A percentile compares a stretch with the other conserved stretches of the same genome.
phyloP scores from a whole-genome alignment of 2,888 invertebrate genomes.

The Cataglyphis cursor region DNA sequence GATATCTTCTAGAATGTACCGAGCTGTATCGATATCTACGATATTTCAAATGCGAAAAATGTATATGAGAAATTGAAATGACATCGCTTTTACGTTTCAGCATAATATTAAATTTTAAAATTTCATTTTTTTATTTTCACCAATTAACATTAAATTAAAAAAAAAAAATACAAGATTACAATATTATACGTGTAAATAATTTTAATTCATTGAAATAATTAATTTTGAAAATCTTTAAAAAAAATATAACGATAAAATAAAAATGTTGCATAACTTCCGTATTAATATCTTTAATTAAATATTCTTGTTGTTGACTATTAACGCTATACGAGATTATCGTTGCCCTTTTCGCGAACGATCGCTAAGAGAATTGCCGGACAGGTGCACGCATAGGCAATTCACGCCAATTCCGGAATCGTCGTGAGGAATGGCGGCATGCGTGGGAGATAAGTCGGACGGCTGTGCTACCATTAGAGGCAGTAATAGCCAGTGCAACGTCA shows the following conservation, averaged over 20 bases:
- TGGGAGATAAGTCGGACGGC: slow-evolving; percentile 50
- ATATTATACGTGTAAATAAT: background rate
- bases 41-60: background rate
- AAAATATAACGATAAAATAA: background rate
- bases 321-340: background rate
- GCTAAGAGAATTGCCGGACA: slow-evolving; percentile 23
- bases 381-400: slow-evolving; percentile 48
- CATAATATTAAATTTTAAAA: background rate
- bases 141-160: background rate
- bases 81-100: background rate
- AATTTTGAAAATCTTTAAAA: background rate
- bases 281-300: background rate
- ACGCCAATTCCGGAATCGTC: slow-evolving; percentile 30
- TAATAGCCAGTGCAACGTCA: slow-evolving; percentile 35
- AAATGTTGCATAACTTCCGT: background rate
- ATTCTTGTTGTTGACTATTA: background rate
- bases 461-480: slow-evolving; percentile 21
- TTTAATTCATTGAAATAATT: background rate
- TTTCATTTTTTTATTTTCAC: background rate
- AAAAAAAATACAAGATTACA: background rate
- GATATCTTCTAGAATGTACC: background rate
- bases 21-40: background rate
- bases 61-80: background rate
- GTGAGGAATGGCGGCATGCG: slow-evolving; percentile 37
- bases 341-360: slow-evolving; percentile 7